Percentiles rank a stretch among this genome's conserved stretches.
Evolutionary conservation across 2,113 vertebrate genomes (phyloP).

Genomic region (Speoplatyrhinus poulsoni): DNA sequence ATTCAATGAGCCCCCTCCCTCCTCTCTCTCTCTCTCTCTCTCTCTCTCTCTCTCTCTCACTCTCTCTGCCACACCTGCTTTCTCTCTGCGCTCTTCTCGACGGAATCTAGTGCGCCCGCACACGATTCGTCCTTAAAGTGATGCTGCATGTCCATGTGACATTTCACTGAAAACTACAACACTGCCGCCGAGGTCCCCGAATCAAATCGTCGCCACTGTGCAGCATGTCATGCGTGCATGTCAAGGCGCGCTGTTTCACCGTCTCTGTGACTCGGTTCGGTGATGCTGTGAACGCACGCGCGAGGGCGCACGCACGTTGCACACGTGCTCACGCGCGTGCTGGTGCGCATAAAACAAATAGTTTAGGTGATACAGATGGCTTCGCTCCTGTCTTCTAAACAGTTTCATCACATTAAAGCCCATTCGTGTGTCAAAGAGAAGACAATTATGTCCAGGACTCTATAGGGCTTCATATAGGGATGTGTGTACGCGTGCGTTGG

Average conservation of each 20-base stretch:
- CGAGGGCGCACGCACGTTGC: not conserved
- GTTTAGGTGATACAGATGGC: conserved; percentile 15
- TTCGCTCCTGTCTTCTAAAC: conserved; percentile 3
- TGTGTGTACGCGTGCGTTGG: not conserved
- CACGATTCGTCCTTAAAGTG: conserved; percentile 38
- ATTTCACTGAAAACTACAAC: not conserved
- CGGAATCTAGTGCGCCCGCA: not conserved
- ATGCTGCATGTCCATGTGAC: conserved; percentile 51
- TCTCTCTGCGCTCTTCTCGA: not conserved
- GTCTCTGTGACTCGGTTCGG: conserved; percentile 57
- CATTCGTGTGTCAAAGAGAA: not conserved
- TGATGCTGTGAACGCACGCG: conserved; percentile 17
- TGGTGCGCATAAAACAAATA: not conserved
- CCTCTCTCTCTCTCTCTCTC: conserved; percentile 15
- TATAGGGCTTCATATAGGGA: not conserved
- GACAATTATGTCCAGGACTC: conserved; percentile 1
- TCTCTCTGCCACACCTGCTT: not conserved
- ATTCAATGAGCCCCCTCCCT: conserved; percentile 18
- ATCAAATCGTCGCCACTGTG: conserved; percentile 23
- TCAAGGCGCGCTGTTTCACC: conserved; percentile 6
- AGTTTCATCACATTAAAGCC: conserved; percentile 21
- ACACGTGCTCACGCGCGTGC: too few relatives aligned
- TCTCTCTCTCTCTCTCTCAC: conserved; percentile 11
- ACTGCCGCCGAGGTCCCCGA: conserved; percentile 5
- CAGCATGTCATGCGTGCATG: conserved; percentile 25